phyloP scores from a whole-genome alignment of 2,888 invertebrate genomes.

The Epinotia nisella region DNA sequence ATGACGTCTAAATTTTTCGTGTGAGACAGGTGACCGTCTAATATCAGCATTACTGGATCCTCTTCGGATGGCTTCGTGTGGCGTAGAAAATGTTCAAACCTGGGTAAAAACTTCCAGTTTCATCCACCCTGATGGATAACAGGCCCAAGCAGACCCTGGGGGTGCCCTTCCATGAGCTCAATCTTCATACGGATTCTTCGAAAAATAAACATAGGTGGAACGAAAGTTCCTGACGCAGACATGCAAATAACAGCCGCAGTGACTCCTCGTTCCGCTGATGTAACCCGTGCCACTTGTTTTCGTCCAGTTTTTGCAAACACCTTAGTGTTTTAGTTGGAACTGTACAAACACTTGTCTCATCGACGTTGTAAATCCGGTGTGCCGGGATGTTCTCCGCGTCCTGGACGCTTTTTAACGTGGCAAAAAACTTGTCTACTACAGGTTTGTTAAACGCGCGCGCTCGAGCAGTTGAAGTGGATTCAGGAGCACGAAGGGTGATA shows the following conservation, averaged over 20 bases:
- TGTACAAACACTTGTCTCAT: constrained; percentile 43
- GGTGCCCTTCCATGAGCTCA: constrained; percentile 54
- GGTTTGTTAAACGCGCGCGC: too few relatives aligned
- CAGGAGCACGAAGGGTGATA: too few relatives aligned
- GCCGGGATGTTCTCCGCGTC: constrained; percentile 37
- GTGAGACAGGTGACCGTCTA: constrained; percentile 59
- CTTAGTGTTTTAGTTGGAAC: constrained; percentile 50
- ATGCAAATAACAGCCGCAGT: constrained; percentile 51
- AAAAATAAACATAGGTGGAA: constrained; percentile 55
- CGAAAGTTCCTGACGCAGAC: constrained; percentile 51
- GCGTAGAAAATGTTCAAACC: constrained; percentile 63
- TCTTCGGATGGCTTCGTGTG: constrained; percentile 51
- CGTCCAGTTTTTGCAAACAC: constrained; percentile 51
- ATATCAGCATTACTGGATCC: constrained; percentile 55
- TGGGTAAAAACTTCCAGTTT: constrained; percentile 55
- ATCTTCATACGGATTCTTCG: constrained; percentile 49
- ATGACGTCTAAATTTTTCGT: constrained; percentile 57
- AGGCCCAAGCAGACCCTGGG: constrained; percentile 49
- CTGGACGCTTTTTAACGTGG: too few relatives aligned
- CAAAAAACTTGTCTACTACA: too few relatives aligned
- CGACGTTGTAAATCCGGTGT: constrained; percentile 47
- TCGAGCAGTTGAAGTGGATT: too few relatives aligned
- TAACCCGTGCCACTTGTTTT: constrained; percentile 52
- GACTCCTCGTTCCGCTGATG: constrained; percentile 52
- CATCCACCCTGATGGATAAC: constrained; percentile 52